phyloP scores from a whole-genome alignment of 2,113 vertebrate species.

The Crotalus horridus region DNA sequence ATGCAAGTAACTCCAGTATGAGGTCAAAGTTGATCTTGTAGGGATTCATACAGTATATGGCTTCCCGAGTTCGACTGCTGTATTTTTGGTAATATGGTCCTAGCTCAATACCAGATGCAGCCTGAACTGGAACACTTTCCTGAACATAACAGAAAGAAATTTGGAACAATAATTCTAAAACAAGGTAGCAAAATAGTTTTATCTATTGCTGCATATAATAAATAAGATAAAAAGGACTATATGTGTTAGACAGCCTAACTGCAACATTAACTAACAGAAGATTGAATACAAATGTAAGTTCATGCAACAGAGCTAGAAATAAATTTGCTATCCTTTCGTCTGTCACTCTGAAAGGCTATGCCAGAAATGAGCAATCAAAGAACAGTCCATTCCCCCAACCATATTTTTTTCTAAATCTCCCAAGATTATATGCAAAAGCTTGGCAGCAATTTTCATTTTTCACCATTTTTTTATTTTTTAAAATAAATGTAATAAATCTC shows the following conservation, averaged over 20 bases:
- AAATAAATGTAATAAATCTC: not conserved
- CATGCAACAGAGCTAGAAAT: not conserved
- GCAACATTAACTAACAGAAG: not conserved
- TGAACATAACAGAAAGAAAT: slow-evolving; percentile 55
- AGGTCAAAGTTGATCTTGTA: slow-evolving; percentile 96
- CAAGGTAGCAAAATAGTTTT: not conserved
- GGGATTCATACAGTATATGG: slow-evolving; percentile 90
- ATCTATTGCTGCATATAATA: not conserved
- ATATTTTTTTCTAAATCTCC: not conserved
- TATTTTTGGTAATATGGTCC: slow-evolving; percentile 81
- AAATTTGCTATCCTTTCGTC: not conserved
- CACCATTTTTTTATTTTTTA: not conserved
- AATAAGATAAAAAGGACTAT: not conserved
- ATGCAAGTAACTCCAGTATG: slow-evolving; percentile 83
- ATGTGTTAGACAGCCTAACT: not conserved
- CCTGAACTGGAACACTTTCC: slow-evolving; percentile 79
- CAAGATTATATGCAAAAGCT: not conserved
- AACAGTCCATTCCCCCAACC: not conserved
- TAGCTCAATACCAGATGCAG: slow-evolving; percentile 68
- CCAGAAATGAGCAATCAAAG: not conserved
- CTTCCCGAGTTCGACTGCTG: slow-evolving; percentile 84
- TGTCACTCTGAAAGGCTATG: not conserved
- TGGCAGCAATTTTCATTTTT: not conserved
- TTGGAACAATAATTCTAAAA: not conserved
- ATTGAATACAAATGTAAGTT: not conserved